Conservation (phyloP, 1,140 invertebrate species). For the Uloborus diversus region DNA sequence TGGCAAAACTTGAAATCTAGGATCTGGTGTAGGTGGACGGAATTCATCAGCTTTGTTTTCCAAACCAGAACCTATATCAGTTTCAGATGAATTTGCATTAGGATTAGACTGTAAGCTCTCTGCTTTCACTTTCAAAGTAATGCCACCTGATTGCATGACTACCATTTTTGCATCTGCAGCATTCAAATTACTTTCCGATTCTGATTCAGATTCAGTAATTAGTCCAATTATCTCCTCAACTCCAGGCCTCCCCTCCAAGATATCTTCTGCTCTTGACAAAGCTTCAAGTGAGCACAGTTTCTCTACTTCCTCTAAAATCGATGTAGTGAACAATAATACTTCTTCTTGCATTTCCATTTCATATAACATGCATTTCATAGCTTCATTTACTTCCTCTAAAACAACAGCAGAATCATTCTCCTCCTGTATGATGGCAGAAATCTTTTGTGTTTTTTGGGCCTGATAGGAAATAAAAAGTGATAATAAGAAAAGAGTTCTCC, state of each 20-base stretch:
- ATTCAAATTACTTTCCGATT: neutral
- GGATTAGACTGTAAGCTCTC: slow-evolving; percentile 15
- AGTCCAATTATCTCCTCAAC: slow-evolving; percentile 13
- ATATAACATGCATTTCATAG: neutral
- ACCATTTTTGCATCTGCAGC: neutral
- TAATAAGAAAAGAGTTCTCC: too few species aligned
- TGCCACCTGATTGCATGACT: slow-evolving; percentile 21
- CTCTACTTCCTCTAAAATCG: neutral
- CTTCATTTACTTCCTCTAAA: too few species aligned
- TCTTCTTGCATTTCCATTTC: neutral
- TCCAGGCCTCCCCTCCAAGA: slow-evolving; percentile 17
- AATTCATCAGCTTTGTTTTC: slow-evolving; percentile 3
- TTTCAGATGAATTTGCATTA: neutral
- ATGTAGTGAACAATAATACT: neutral
- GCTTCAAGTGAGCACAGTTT: neutral
- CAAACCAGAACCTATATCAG: neutral
- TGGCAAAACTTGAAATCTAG: slow-evolving; percentile 73
- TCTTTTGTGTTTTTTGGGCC: too few species aligned
- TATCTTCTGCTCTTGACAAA: neutral
- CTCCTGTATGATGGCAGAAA: too few species aligned
- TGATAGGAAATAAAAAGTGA: too few species aligned
- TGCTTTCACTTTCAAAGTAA: slow-evolving; percentile 39
- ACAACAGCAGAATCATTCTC: too few species aligned
- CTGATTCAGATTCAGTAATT: slow-evolving; percentile 6
- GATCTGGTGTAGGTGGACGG: slow-evolving; percentile 51